Evolutionary conservation across 2,888 invertebrate genomes (phyloP), one percentile per base, ranked within the genome.

Genomic region (Lobophora halterata): DNA sequence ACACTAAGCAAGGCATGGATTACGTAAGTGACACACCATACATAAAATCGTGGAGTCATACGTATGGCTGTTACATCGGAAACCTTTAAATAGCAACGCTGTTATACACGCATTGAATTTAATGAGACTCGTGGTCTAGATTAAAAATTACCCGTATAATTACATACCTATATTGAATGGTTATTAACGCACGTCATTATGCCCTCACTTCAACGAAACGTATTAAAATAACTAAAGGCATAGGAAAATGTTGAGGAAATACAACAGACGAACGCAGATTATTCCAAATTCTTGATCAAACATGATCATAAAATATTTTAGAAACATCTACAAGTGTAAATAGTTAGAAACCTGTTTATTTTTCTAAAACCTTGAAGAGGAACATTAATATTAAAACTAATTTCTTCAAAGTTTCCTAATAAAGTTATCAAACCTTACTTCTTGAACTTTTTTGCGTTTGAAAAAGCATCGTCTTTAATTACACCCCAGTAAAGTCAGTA

Each of bases 21-120:
- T 75, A 71, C 66, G 71, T 66, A 73, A 75, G 59, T 61, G 60
- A 57, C 50, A 57, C 55, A 59, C 58, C 59, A 57, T 53, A 57
- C 55, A 52, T 57, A 52, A 48, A 46, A 11, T 20, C 27, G 19
- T 37, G 34, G 34, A 43, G 37, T 48, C 43, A 44, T 47, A 40
- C 31, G 28, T 28, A 40, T 45, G 46, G 27, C 36, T 44, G 42
- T 50, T 40, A 46, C 37, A 45, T 44, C 36, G 46, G 50, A 50
- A 49, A 46, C 46, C 53, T 42, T 46, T 48, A 46, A 37, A 47
- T 48, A 46, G 42, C 36, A 23, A 34, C 28, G 27, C 20, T 46
- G 46, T 43, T 42, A 43, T 28, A 33, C 42, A 45, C 30, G 38
- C 17, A 38, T 26, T 43, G 35, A 41, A 39, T 39, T 18, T 41